phyloP scores from a whole-genome alignment of 2,797 vertebrate genomes.

The Lycodopsis pacificus region DNA sequence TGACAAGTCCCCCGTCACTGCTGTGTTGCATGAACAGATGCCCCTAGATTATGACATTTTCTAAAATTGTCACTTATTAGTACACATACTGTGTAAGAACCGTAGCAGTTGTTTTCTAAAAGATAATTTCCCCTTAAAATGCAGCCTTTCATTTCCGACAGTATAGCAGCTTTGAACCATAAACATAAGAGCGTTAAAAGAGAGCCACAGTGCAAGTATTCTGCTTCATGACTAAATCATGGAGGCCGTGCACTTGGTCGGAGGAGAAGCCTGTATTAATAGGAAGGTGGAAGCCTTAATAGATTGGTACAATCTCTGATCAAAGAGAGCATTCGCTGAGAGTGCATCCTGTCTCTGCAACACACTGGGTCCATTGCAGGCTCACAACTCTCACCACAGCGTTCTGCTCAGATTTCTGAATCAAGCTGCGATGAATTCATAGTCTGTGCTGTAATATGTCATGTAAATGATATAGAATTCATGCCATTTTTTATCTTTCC shows the following conservation, averaged over 20 bases:
- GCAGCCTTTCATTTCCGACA: slow-evolving; percentile 7
- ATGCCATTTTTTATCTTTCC: neutral
- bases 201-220: slow-evolving; percentile 16
- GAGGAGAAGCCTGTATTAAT: slow-evolving; percentile 50
- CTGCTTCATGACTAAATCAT: slow-evolving; percentile 34
- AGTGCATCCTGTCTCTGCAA: slow-evolving; percentile 25
- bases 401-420: slow-evolving; percentile 16
- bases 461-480: neutral
- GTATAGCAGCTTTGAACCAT: neutral
- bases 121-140: slow-evolving; percentile 1
- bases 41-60: slow-evolving; percentile 26
- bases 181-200: slow-evolving; percentile 12
- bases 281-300: slow-evolving; percentile 35
- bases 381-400: slow-evolving; percentile 12
- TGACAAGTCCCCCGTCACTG: slow-evolving; percentile 32
- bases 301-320: slow-evolving; percentile 42
- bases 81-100: neutral
- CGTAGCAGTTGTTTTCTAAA: neutral
- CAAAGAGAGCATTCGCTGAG: slow-evolving; percentile 25
- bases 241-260: slow-evolving; percentile 40
- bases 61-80: slow-evolving; percentile 14
- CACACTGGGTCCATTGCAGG: slow-evolving; percentile 5
- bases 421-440: neutral
- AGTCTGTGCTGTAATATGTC: neutral
- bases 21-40: slow-evolving; percentile 41